Evolutionary conservation across 2,888 invertebrate species (phyloP), one percentile per base, ranked within the genome.

Genomic region (Brachyptera putata): DNA sequence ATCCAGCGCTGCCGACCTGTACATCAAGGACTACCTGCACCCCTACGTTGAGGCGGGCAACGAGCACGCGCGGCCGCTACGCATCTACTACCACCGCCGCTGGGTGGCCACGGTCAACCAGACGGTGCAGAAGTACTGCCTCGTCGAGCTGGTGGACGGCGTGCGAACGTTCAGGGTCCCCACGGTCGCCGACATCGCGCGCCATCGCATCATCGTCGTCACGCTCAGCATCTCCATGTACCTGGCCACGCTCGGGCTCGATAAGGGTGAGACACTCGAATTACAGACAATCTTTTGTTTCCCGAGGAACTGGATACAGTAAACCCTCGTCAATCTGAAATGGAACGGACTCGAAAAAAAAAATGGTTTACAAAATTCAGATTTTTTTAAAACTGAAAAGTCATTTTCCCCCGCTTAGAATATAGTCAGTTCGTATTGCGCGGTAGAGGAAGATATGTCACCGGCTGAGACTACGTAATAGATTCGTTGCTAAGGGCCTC

Each of bases 221-320:
- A 92, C 92, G 0, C 75, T 92, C 14, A 85, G 85, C 66, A 90
- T 89, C 36, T 88, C 91, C 4, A 84, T 87, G 75, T 85, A 84
- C 68, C 75, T 91, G 56, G 83, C 85, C 41, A 81, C 84, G 2
- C 73, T 90, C 67, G 84, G 85, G 21, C 74, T 87, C 39, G 81
- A 82, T 3, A 81, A 81, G 73, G 87, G 86, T 69, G 73, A 73
- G 53, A 73, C 13, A 50, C n/a, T n/a, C n/a, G n/a, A n/a, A n/a
- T n/a, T n/a, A n/a, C n/a, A n/a, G n/a, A n/a, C n/a, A n/a, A n/a
- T n/a, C n/a, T n/a, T n/a, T n/a, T n/a, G n/a, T n/a, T n/a, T n/a
- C n/a, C n/a, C n/a, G n/a, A n/a, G n/a, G n/a, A n/a, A n/a, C n/a
- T n/a, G n/a, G n/a, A n/a, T n/a, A n/a, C n/a, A n/a, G n/a, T n/a